Evolutionary conservation across 2,888 invertebrate species (phyloP), one percentile per base, ranked within the genome.

Genomic region (Periphyllus acericola): DNA sequence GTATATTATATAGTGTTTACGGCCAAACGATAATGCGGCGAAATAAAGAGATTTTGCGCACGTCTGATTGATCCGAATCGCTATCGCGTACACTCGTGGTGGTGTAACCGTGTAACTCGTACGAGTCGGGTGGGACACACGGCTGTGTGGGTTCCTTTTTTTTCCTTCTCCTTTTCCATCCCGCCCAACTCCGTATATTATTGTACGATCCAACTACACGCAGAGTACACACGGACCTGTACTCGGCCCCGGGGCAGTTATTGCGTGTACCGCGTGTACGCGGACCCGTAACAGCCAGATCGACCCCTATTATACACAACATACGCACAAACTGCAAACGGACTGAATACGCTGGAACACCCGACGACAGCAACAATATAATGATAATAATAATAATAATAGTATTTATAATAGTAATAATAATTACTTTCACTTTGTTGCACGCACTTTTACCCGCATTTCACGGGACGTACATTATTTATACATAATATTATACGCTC

Each of bases 401-500:
- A 68, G 9, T 29, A 71, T n/a, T 25, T 32, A 71, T 32, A 71
- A 32, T 72, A 72, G 36, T 72, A 72, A 72, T n/a, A 55, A 83
- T 83, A 83, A 83, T 83, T 74, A 83, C 83, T 83, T 83, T 83
- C 83, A 83, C 72, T 83, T 83, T 83, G 83, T 74, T 34, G 55
- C 83, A 72, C 72, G 36, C 72, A 25, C 52, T 83, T 83, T 55
- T 74, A 55, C 55, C 72, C 83, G 83, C 83, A 83, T 82, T 71
- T 71, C 82, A 32, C 40, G 40, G 11, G 25, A 25, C 40, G n/a
- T 72, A 21, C 17, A 52, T 52, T 52, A 52, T 52, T 52, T 52
- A 52, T 8, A 52, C 9, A 52, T 52, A 6, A 52, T 52, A 17
- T 52, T 55, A 21, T 55, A 21, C 21, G 11, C 46, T 46, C n/a